These are phyloP conservation scores for Helostoma temminkii DNA, from an alignment of 2,797 vertebrate genomes.

Conservation along the genomic window DNA sequence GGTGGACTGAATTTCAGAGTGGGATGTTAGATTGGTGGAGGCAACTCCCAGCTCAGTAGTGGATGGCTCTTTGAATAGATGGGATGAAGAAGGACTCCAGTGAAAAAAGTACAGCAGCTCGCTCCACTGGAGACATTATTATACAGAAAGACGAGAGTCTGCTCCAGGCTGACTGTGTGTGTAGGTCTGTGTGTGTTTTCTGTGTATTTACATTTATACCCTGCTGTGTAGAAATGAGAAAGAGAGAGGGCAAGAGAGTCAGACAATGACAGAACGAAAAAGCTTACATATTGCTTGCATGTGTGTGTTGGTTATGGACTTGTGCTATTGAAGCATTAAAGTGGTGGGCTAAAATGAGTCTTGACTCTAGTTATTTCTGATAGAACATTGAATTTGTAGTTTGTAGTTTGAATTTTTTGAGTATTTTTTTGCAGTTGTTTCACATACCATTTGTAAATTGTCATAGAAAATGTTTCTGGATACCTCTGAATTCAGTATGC, in stretches of 20 bases:
- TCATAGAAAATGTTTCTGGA: too few species aligned
- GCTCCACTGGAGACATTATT: conserved; percentile 70
- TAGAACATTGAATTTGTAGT: conserved; percentile 44
- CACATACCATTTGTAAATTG: conserved; percentile 5
- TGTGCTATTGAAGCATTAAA: conserved; percentile 30
- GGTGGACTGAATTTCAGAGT: conserved; percentile 57
- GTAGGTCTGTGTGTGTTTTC: conserved; percentile 31
- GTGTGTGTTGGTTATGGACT: conserved; percentile 27
- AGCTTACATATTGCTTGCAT: conserved; percentile 26
- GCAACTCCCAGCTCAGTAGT: conserved; percentile 43
- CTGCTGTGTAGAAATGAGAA: conserved; percentile 56
- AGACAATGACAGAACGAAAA: conserved; percentile 58
- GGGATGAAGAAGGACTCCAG: conserved; percentile 56
- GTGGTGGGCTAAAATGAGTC: conserved; percentile 33
- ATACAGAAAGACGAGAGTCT: conserved; percentile 66
- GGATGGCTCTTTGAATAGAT: conserved; percentile 56
- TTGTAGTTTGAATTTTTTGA: too few species aligned
- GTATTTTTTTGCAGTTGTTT: conserved; percentile 29
- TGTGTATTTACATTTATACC: conserved; percentile 70
- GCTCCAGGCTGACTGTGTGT: conserved; percentile 65
- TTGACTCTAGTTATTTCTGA: conserved; percentile 47
- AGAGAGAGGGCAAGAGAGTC: conserved; percentile 56
- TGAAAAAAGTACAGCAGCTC: conserved; percentile 57
- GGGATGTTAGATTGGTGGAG: conserved; percentile 47
- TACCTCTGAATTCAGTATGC: too few species aligned